Evolutionary conservation across 2,888 invertebrate species (phyloP), one percentile per base, ranked within the genome.

Genomic region (Agonum fuliginosum): DNA sequence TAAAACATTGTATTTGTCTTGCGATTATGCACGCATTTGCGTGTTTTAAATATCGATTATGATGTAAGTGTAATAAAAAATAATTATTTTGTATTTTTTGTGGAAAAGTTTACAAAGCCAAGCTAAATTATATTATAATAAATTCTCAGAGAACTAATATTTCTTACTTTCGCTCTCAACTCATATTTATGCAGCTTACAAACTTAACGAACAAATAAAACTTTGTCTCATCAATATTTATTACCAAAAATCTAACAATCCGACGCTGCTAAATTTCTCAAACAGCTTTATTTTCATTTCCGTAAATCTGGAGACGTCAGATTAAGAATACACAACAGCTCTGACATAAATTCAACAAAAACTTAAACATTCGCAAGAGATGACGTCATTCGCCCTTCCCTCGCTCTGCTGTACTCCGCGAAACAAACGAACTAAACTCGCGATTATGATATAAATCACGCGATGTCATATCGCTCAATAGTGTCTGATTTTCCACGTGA

Each of bases 151-250:
- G 37, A 37, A 37, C 10, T n/a, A 37, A n/a, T n/a, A n/a, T 37
- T 37, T 12, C 12, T 5, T 54, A n/a, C 54, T 24, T 54, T 54
- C 54, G 12, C 54, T 20, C 20, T 54, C 2, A 48, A 20, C 20
- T 48, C 54, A 54, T 62, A 62, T 30, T 62, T 62, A 30, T 62
- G 27, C 30, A 62, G 17, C 58, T 30, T 14, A 62, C 58, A 62
- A 62, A 62, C 58, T 62, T 34, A 62, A 62, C 58, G 58, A 62
- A 62, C 58, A 62, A 62, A 62, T 62, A 62, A 58, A 62, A 62
- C 58, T 62, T 62, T 27, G 30, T 30, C 58, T 62, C 58, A 62
- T 62, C 58, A 62, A 62, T 62, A 62, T 62, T 62, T 62, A 62
- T 62, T 62, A 62, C 58, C 24, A 14, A 62, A 62, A 54, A 62